Evolutionary conservation across 2,888 invertebrate species (phyloP).

Genomic region (Coenonympha arcania): DNA sequence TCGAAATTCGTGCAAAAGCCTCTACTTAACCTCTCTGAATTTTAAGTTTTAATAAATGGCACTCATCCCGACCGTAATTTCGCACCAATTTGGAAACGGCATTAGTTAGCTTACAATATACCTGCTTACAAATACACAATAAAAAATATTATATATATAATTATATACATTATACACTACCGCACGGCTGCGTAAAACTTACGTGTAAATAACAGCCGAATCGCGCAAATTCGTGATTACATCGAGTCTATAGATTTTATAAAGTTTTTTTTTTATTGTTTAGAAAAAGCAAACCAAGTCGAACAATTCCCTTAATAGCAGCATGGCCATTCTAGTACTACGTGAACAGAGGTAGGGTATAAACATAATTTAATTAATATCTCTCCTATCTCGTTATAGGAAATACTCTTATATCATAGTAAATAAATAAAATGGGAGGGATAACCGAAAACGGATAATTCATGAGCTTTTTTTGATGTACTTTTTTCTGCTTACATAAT

Average conservation of each 20-base stretch:
- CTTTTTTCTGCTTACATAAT: neutral
- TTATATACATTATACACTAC: constrained; percentile 46
- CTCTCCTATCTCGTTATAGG: no score
- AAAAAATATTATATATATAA: constrained; percentile 30
- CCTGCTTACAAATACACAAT: constrained; percentile 30
- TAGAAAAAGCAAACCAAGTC: constrained; percentile 19
- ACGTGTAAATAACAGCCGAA: constrained; percentile 49
- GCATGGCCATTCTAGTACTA: neutral
- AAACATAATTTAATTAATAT: no score
- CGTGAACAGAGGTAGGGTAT: neutral
- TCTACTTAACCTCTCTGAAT: no score
- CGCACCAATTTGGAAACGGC: neutral
- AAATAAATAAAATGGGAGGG: no score
- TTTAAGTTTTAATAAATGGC: neutral
- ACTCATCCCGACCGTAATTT: neutral
- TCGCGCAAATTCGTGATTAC: constrained; percentile 52
- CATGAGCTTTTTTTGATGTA: no score
- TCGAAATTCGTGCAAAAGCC: no score
- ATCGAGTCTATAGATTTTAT: constrained; percentile 45
- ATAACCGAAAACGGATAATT: no score
- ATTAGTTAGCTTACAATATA: neutral
- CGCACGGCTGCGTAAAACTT: constrained; percentile 43
- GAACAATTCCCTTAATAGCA: constrained; percentile 15
- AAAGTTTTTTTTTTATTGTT: neutral
- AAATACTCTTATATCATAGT: no score